These are phyloP conservation scores for Trilocha varians DNA, from an alignment of 2,888 invertebrate genomes.

Conservation along the genomic window DNA sequence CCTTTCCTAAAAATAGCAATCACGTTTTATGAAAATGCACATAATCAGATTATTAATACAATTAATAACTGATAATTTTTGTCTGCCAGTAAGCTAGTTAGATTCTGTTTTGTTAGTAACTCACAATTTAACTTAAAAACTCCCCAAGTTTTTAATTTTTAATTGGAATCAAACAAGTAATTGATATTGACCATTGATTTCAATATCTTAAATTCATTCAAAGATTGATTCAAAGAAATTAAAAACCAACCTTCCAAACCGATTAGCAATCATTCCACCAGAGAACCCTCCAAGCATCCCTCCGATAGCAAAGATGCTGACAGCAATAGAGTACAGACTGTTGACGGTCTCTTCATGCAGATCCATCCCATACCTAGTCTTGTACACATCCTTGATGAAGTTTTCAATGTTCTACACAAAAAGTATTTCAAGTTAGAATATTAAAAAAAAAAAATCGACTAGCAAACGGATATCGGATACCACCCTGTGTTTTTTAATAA, in stretches of 20 bases:
- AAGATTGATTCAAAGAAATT: no score
- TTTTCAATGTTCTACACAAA: conserved; percentile 86
- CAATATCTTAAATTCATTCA: no score
- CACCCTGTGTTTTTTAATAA: no score
- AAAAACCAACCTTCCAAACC: conserved; percentile 92
- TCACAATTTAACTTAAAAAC: no score
- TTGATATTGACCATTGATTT: background rate
- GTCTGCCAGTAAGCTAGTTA: no score
- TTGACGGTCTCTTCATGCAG: conserved; percentile 87
- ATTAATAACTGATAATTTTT: no score
- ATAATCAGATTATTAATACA: no score
- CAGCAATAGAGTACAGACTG: conserved; percentile 91
- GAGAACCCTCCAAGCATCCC: conserved; percentile 98
- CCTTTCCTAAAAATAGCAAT: conserved; percentile 84
- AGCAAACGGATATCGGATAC: no score
- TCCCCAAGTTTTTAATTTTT: no score
- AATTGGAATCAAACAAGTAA: background rate
- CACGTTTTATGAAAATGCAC: no score
- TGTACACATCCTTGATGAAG: conserved; percentile 95
- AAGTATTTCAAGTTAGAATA: background rate
- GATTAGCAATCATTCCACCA: conserved; percentile 96
- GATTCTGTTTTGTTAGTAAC: no score
- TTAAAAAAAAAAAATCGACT: no score
- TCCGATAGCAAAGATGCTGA: conserved; percentile 98
- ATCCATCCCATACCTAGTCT: conserved; percentile 89